Percentiles rank a stretch among this genome's conserved stretches.
phyloP scores from a whole-genome alignment of 1,140 invertebrate species.

The Magallana ariakensis region DNA sequence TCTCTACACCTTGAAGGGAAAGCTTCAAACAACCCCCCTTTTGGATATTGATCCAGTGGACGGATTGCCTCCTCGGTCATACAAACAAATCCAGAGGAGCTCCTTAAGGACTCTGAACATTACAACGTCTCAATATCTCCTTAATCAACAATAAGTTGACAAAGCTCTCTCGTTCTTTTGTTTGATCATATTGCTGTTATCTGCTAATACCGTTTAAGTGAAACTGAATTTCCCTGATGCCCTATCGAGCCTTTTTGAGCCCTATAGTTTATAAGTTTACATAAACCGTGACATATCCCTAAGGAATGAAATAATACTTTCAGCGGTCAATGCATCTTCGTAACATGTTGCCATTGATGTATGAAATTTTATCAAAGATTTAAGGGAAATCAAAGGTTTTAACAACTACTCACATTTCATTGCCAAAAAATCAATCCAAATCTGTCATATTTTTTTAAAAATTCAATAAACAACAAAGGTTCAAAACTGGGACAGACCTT shows the following conservation, averaged over 20 bases:
- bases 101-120: background rate
- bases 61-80: background rate
- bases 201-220: slow-evolving; percentile 17
- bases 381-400: slow-evolving; percentile 12
- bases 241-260: background rate
- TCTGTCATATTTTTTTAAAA: background rate
- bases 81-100: background rate
- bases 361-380: slow-evolving; percentile 9
- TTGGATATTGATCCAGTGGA: slow-evolving; percentile 14
- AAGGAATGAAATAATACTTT: background rate
- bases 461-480: background rate
- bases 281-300: background rate
- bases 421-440: background rate
- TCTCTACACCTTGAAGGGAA: background rate
- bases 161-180: slow-evolving; percentile 21
- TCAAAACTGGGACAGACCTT: no score
- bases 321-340: background rate
- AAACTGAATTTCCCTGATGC: background rate
- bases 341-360: background rate
- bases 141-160: slow-evolving; percentile 38
- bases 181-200: slow-evolving; percentile 11
- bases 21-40: background rate
- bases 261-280: background rate
- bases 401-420: background rate
- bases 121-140: background rate